These are phyloP conservation scores for Poeciliopsis retropinna DNA, from an alignment of 2,113 vertebrate species.

Conservation along the genomic window DNA sequence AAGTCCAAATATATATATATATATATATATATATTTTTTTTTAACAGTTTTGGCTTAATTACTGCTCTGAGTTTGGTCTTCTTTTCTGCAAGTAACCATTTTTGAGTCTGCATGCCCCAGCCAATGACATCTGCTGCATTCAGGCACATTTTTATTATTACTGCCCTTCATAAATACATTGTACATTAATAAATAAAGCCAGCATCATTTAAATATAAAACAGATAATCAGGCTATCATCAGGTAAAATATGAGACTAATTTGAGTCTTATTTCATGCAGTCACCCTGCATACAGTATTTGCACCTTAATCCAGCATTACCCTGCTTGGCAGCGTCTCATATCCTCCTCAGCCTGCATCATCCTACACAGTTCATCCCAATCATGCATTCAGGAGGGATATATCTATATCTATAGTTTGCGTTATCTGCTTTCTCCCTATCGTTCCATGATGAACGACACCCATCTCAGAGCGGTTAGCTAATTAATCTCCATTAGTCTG, in stretches of 20 bases:
- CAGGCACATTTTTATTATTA: constrained; percentile 1
- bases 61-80: too few species aligned
- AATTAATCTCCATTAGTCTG: constrained; percentile 77
- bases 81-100: too few species aligned
- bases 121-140: not conserved
- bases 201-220: too few species aligned
- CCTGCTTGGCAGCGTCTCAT: constrained; percentile 48
- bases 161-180: too few species aligned
- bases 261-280: not conserved
- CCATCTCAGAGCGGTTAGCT: constrained; percentile 55
- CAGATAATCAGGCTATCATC: too few species aligned
- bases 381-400: constrained; percentile 45
- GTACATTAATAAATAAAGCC: too few species aligned
- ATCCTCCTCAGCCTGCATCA: constrained; percentile 24
- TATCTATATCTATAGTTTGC: constrained; percentile 34
- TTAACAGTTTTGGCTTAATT: too few species aligned
- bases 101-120: too few species aligned
- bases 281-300: constrained; percentile 11
- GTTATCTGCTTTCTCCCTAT: constrained; percentile 22
- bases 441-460: constrained; percentile 67
- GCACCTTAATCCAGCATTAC: constrained; percentile 61
- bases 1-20: too few species aligned
- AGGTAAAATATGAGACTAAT: too few species aligned
- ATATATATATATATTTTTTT: too few species aligned
- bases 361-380: constrained; percentile 29